These are phyloP conservation scores for Porites lutea DNA, from an alignment of 64 coral and sea anemone species.

Conservation along the genomic window DNA sequence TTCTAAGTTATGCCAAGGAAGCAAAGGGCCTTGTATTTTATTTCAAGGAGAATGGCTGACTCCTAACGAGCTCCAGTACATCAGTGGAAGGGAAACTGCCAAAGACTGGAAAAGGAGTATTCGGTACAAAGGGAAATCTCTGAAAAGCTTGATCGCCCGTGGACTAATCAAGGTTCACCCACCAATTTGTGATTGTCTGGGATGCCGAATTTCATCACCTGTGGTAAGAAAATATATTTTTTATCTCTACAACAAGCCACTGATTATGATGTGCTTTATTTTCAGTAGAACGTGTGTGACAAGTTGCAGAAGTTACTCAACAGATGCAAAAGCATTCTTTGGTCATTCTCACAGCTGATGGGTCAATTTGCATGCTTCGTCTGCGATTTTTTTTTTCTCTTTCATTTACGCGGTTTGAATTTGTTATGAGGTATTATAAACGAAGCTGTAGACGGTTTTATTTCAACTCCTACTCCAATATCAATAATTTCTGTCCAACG, in stretches of 20 bases:
- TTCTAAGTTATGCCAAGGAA: constrained; percentile 98
- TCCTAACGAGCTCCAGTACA: constrained; percentile 98
- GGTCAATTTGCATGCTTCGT: no score
- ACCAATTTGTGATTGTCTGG: constrained; percentile 97
- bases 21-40: constrained; percentile 98
- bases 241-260: not conserved
- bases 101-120: constrained; percentile 99
- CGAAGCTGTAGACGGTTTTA: not conserved
- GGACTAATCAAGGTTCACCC: constrained; percentile 98
- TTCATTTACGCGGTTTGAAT: no score
- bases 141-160: constrained; percentile 97
- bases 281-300: not conserved
- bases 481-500: not conserved
- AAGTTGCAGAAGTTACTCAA: not conserved
- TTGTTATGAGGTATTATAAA: no score
- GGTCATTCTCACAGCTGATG: no score
- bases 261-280: constrained; percentile 7
- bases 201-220: constrained; percentile 97
- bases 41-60: constrained; percentile 96
- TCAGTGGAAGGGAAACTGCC: constrained; percentile 96
- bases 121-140: constrained; percentile 94
- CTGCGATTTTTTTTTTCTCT: no score
- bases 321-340: no score
- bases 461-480: not conserved
- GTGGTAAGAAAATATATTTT: constrained; percentile 78